A percentile compares a stretch with the other conserved stretches of the same genome.
Conservation (phyloP, 2,797 vertebrate species). For the Tenualosa thibaudeaui region DNA sequence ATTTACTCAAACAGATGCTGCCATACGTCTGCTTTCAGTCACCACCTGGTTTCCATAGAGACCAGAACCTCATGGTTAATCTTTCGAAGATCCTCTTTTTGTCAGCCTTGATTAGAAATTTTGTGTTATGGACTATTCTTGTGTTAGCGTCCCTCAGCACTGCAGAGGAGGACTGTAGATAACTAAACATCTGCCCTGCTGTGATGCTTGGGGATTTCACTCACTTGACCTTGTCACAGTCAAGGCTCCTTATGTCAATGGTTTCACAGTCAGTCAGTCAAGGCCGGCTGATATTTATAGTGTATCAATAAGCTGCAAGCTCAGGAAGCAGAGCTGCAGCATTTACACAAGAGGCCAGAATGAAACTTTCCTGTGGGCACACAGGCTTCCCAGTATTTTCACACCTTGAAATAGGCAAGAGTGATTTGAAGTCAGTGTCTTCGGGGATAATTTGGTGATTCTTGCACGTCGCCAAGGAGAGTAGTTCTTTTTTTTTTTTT, state of each 20-base stretch:
- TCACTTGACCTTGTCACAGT: neutral
- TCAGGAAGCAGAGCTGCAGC: neutral
- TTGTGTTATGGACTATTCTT: conserved; percentile 26
- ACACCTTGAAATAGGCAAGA: neutral
- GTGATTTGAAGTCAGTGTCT: neutral
- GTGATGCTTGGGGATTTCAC: neutral
- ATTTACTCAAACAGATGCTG: conserved; percentile 51
- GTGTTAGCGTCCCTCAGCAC: neutral
- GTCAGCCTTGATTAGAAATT: conserved; percentile 44
- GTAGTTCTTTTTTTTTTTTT: neutral
- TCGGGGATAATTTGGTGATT: neutral
- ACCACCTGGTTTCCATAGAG: conserved; percentile 48
- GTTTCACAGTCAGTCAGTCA: neutral
- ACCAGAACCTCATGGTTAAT: conserved; percentile 27
- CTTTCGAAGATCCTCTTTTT: conserved; percentile 38
- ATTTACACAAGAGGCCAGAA: neutral
- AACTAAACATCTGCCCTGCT: neutral
- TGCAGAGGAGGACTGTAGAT: neutral
- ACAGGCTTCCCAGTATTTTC: neutral
- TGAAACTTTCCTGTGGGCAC: neutral
- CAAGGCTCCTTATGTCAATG: neutral
- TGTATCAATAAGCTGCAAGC: neutral
- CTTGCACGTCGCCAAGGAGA: neutral
- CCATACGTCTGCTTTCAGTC: conserved; percentile 34
- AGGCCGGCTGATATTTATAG: neutral